Conservation (phyloP, 2,113 vertebrate species). For the Chiloscyllium plagiosum region DNA sequence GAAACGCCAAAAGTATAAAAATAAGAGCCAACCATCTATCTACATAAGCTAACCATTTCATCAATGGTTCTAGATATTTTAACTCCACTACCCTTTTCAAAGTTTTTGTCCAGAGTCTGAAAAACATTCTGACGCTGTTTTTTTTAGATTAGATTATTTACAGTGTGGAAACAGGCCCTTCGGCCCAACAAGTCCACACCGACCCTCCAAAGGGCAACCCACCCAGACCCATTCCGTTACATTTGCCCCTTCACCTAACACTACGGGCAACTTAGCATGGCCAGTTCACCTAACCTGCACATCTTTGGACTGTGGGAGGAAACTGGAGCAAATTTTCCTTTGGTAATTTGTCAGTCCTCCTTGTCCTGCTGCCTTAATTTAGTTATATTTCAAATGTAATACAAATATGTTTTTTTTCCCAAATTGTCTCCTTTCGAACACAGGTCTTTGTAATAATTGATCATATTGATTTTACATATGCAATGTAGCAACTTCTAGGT, state of each 20-base stretch:
- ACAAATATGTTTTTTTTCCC: not conserved
- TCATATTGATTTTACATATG: not conserved
- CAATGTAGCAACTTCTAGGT: not conserved
- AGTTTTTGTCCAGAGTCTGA: not conserved
- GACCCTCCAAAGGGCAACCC: too few relatives aligned
- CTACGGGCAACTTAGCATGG: too few relatives aligned
- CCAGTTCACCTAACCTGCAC: too few relatives aligned
- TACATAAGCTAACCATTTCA: not conserved
- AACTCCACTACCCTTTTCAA: not conserved
- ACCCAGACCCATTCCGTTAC: too few relatives aligned
- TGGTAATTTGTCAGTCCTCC: not conserved
- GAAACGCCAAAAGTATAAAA: not conserved
- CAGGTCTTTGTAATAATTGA: not conserved
- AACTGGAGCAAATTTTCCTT: not conserved
- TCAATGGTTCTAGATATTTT: not conserved
- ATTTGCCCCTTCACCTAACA: too few relatives aligned
- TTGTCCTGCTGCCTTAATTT: not conserved
- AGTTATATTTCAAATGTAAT: not conserved
- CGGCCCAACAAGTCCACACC: too few relatives aligned
- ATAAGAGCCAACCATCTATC: not conserved
- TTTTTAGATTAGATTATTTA: too few relatives aligned
- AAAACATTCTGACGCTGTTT: not conserved
- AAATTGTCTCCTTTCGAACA: not conserved
- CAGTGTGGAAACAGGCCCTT: too few relatives aligned
- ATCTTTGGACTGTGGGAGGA: too few relatives aligned